Evolutionary conservation across 2,113 vertebrate genomes (phyloP).

Genomic region (Pagrus major): DNA sequence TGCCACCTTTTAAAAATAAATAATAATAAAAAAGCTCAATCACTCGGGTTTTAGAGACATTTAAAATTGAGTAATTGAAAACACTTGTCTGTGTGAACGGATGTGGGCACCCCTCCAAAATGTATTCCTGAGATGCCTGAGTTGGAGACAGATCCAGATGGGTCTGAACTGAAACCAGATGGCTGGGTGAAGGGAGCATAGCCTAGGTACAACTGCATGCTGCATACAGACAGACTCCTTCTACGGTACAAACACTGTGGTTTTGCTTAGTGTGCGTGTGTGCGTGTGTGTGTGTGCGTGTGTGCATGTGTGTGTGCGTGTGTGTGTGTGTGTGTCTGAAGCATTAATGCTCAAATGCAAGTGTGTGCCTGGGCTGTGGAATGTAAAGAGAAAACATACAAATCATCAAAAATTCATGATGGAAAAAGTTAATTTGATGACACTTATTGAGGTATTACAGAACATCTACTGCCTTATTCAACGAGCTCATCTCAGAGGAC

Average conservation of each 20-base stretch:
- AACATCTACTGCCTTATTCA: background rate
- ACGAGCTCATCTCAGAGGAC: background rate
- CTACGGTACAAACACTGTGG: constrained; percentile 30
- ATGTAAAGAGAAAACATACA: constrained; percentile 22
- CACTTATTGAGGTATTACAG: background rate
- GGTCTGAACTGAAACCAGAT: constrained; percentile 87
- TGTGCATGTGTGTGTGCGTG: background rate
- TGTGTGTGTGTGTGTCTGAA: constrained; percentile 10
- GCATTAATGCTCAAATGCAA: background rate
- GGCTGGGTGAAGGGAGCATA: constrained; percentile 70
- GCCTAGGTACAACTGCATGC: constrained; percentile 66
- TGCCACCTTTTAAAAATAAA: constrained; percentile 36
- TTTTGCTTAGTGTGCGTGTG: constrained; percentile 23
- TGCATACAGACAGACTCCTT: constrained; percentile 57
- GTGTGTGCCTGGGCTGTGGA: constrained; percentile 7
- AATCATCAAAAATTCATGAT: constrained; percentile 19
- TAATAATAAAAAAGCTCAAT: constrained; percentile 64
- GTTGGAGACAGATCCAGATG: constrained; percentile 86
- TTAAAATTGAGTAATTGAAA: constrained; percentile 86
- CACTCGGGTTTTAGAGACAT: constrained; percentile 78
- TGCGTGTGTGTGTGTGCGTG: background rate
- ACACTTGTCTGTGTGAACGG: constrained; percentile 86
- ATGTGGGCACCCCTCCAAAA: constrained; percentile 87
- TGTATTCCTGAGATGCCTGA: constrained; percentile 87
- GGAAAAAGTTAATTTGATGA: background rate